phyloP scores from a whole-genome alignment of 92 coral and sea anemone species.

The Muricea muricata region DNA sequence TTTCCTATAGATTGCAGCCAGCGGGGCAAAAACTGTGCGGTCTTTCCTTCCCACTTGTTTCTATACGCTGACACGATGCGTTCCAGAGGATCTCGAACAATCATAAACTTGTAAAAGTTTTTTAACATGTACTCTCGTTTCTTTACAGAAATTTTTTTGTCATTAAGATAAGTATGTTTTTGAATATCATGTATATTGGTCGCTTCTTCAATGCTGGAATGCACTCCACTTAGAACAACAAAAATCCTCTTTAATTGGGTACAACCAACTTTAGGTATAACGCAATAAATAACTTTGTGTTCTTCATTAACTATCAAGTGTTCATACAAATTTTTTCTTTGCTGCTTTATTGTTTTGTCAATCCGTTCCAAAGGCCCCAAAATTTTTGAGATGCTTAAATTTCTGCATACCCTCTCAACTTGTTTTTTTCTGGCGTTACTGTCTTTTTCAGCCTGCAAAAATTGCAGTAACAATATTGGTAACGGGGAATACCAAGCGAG shows the following conservation, averaged over 20 bases:
- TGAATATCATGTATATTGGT: background rate
- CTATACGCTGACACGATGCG: conserved; percentile 32
- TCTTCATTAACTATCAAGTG: conserved; percentile 28
- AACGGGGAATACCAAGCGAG: no score
- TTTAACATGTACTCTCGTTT: conserved; percentile 14
- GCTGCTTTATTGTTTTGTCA: background rate
- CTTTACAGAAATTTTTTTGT: background rate
- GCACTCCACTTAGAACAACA: background rate
- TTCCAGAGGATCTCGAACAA: conserved; percentile 52
- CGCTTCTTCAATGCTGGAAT: background rate
- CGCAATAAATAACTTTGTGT: conserved; percentile 37
- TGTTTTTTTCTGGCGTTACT: background rate
- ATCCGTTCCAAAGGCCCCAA: background rate
- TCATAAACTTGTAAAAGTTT: conserved; percentile 34
- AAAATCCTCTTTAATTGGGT: conserved; percentile 27
- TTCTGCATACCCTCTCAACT: background rate
- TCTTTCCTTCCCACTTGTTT: conserved; percentile 2
- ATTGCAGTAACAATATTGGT: no score
- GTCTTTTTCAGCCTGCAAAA: background rate
- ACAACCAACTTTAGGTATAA: conserved; percentile 39
- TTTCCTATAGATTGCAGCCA: background rate
- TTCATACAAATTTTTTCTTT: background rate
- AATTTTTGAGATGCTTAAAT: background rate
- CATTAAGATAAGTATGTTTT: background rate
- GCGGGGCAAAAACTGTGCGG: no score